Evolutionary conservation across 1,140 invertebrate genomes (phyloP).

Genomic region (Calosoma granatense): DNA sequence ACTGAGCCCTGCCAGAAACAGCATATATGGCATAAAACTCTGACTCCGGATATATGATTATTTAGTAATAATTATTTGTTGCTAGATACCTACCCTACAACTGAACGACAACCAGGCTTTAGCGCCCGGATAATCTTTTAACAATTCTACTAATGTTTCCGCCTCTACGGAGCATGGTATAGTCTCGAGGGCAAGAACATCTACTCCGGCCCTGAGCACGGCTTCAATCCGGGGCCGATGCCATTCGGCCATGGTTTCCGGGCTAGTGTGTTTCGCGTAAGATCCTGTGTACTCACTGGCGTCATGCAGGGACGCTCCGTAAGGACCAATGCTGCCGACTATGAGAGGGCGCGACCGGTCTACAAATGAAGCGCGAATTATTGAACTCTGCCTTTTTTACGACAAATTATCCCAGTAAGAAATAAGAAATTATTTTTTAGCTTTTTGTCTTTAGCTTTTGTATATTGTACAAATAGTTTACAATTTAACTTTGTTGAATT

Average conservation of each 20-base stretch:
- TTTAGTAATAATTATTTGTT: too few species aligned
- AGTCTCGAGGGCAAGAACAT: conserved; percentile 80
- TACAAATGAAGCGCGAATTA: too few species aligned
- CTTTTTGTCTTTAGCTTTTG: too few species aligned
- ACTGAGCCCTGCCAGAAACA: neutral
- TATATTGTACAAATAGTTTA: too few species aligned
- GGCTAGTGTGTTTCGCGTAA: conserved; percentile 59
- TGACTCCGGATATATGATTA: too few species aligned
- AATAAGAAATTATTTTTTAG: too few species aligned
- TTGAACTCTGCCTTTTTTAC: too few species aligned
- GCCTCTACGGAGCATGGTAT: conserved; percentile 76
- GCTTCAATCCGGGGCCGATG: conserved; percentile 67
- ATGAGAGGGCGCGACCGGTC: conserved; percentile 40
- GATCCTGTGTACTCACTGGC: conserved; percentile 82
- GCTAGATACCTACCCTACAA: conserved; percentile 59
- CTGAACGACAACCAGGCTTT: conserved; percentile 82
- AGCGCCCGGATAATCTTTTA: conserved; percentile 56
- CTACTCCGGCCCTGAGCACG: conserved; percentile 64
- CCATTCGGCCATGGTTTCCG: conserved; percentile 63
- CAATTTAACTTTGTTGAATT: too few species aligned
- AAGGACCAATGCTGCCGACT: conserved; percentile 81
- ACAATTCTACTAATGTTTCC: conserved; percentile 61
- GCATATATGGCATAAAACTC: too few species aligned
- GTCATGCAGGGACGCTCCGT: conserved; percentile 77
- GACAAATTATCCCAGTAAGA: too few species aligned